Percentiles rank a stretch among this genome's conserved stretches.
phyloP scores from a whole-genome alignment of 2,888 invertebrate species.

The Cenopis cana region DNA sequence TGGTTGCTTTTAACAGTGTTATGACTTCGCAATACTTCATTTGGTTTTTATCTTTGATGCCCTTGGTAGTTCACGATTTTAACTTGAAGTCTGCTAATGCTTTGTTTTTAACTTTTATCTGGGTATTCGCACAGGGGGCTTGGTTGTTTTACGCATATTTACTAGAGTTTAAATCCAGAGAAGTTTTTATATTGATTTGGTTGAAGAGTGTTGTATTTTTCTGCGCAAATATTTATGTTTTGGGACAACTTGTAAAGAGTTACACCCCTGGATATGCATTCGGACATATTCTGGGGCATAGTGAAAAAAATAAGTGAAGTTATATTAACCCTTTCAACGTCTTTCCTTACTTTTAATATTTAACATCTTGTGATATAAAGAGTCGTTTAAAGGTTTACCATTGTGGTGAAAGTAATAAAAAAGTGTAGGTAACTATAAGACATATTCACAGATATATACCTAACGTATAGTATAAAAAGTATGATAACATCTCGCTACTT shows the following conservation, averaged over 20 bases:
- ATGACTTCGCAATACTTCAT: slow-evolving; percentile 98
- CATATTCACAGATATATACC: no score
- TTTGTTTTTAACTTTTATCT: slow-evolving; percentile 81
- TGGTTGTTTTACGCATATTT: slow-evolving; percentile 97
- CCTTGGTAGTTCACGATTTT: slow-evolving; percentile 91
- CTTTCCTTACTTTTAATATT: not conserved
- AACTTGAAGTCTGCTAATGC: slow-evolving; percentile 80
- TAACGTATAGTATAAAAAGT: no score
- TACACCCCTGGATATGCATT: slow-evolving; percentile 71
- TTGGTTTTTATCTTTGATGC: slow-evolving; percentile 97
- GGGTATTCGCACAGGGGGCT: slow-evolving; percentile 90
- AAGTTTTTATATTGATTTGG: slow-evolving; percentile 95
- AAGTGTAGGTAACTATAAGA: no score
- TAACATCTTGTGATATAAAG: no score
- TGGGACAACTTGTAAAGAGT: slow-evolving; percentile 83
- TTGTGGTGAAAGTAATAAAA: no score
- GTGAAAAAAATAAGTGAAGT: slow-evolving; percentile 21
- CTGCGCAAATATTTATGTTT: slow-evolving; percentile 90
- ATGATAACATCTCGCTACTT: no score
- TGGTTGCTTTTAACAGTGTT: slow-evolving; percentile 98
- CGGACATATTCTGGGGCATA: slow-evolving; percentile 52
- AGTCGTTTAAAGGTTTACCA: no score
- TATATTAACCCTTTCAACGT: not conserved
- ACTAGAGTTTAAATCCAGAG: slow-evolving; percentile 94
- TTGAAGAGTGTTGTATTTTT: slow-evolving; percentile 93